Evolutionary conservation across 2,888 invertebrate genomes (phyloP).

Genomic region (Drosophila acutilabella): DNA sequence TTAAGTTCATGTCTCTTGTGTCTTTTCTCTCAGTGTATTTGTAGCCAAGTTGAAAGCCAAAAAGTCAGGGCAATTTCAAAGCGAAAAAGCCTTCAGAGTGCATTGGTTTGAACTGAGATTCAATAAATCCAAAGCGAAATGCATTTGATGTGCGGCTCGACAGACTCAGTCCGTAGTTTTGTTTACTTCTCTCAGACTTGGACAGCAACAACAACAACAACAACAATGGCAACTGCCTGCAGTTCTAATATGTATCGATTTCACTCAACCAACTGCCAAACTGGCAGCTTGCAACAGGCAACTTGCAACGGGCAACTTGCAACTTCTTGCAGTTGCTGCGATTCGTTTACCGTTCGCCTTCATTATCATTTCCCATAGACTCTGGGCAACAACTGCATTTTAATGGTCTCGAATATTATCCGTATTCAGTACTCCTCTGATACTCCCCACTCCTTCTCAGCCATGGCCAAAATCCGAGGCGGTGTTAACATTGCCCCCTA

Average conservation of each 20-base stretch:
- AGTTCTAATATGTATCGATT: constrained; percentile 74
- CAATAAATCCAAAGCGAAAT: constrained; percentile 54
- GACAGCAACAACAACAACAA: not conserved
- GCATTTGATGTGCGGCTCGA: constrained; percentile 52
- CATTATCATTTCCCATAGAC: constrained; percentile 74
- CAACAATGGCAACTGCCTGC: constrained; percentile 38
- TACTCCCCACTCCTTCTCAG: not conserved
- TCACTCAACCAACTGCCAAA: constrained; percentile 43
- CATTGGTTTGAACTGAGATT: constrained; percentile 31
- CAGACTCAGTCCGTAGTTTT: constrained; percentile 27
- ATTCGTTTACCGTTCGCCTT: constrained; percentile 61
- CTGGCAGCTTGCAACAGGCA: constrained; percentile 23
- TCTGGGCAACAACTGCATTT: constrained; percentile 58
- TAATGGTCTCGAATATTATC: constrained; percentile 77
- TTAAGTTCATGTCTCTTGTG: too few species aligned
- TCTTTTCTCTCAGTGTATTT: not conserved
- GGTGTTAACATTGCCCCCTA: constrained; percentile 70
- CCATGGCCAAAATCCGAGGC: constrained; percentile 55
- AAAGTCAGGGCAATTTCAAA: constrained; percentile 15
- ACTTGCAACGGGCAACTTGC: constrained; percentile 52
- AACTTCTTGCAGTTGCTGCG: constrained; percentile 65
- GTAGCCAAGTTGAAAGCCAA: constrained; percentile 12
- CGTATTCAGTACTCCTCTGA: constrained; percentile 9
- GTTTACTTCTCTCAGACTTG: constrained; percentile 42
- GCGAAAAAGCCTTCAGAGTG: constrained; percentile 23